phyloP scores from a whole-genome alignment of 2,888 invertebrate species.

The Cephonodes hylas region DNA sequence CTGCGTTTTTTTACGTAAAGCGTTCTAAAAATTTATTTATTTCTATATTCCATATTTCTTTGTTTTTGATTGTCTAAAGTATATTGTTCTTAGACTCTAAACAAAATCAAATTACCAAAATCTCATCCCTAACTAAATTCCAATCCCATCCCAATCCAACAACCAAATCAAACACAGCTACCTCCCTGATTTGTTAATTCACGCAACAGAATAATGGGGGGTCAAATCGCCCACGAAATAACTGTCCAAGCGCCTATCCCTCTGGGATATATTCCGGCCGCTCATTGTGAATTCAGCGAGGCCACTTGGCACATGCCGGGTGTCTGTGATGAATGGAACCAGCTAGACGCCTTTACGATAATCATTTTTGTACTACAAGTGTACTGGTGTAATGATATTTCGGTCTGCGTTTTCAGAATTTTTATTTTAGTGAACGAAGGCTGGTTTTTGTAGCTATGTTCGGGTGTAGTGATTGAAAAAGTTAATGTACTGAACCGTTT shows the following conservation, averaged over 20 bases:
- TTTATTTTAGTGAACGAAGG: neutral
- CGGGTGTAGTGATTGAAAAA: neutral
- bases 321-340: constrained; percentile 23
- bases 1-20: no score
- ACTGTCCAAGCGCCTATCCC: no score
- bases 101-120: no score
- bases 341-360: constrained; percentile 9
- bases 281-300: constrained; percentile 34
- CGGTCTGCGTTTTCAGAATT: neutral
- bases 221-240: neutral
- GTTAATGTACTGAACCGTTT: no score
- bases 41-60: no score
- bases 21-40: no score
- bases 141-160: no score
- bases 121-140: no score
- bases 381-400: neutral
- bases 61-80: no score
- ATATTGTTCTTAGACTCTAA: no score
- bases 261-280: neutral
- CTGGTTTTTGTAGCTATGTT: neutral
- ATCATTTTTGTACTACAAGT: constrained; percentile 7
- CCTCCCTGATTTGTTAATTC: no score
- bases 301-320: constrained; percentile 24
- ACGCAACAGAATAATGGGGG: neutral
- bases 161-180: no score